Evolutionary conservation across 2,888 invertebrate species (phyloP).

Genomic region (Andrena chrysosceles): DNA sequence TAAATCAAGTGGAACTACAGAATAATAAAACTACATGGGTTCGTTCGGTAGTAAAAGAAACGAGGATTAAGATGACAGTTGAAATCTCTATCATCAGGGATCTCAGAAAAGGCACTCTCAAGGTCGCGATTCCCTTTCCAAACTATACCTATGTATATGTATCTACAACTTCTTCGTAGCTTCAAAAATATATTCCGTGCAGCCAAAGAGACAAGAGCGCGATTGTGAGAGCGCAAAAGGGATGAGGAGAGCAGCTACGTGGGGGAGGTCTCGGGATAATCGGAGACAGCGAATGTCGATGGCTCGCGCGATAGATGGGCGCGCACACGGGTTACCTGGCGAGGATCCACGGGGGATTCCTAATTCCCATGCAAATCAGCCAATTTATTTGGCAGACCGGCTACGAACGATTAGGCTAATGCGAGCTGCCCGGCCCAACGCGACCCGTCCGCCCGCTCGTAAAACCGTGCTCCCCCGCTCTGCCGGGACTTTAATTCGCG

Average conservation of each 20-base stretch:
- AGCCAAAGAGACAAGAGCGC: slow-evolving; percentile 4
- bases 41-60: neutral
- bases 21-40: neutral
- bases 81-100: too few relatives aligned
- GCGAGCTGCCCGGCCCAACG: slow-evolving; percentile 63
- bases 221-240: slow-evolving; percentile 1
- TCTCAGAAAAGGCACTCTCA: too few relatives aligned
- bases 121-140: too few relatives aligned
- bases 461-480: slow-evolving; percentile 67
- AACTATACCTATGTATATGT: neutral
- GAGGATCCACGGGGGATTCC: slow-evolving; percentile 71
- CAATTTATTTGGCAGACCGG: slow-evolving; percentile 81
- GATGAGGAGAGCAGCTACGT: neutral
- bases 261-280: slow-evolving; percentile 30
- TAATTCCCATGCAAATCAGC: slow-evolving; percentile 83
- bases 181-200: slow-evolving; percentile 12
- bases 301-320: slow-evolving; percentile 59
- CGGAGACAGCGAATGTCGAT: slow-evolving; percentile 54
- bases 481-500: slow-evolving; percentile 71
- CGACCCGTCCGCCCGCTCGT: slow-evolving; percentile 61
- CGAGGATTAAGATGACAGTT: too few relatives aligned
- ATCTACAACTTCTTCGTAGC: neutral
- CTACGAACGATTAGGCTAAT: slow-evolving; percentile 81
- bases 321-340: slow-evolving; percentile 30
- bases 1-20: neutral